phyloP scores from a whole-genome alignment of 2,797 vertebrate species.

The Apogon hyalosoma region DNA sequence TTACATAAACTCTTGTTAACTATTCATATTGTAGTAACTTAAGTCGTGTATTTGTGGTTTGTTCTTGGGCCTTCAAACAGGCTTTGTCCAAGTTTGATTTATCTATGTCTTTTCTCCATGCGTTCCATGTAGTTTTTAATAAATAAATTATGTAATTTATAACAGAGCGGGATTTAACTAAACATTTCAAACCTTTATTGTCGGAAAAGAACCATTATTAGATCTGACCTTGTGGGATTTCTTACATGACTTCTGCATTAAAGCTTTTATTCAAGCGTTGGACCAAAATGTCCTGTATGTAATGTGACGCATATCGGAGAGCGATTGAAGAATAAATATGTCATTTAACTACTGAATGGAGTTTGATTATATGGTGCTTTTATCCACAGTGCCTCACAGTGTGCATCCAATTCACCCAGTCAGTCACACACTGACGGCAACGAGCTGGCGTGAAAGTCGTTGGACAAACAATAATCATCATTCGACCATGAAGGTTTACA shows the following conservation, averaged over 20 bases:
- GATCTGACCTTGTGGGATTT: background rate
- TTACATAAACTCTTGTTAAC: too few relatives aligned
- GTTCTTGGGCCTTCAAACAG: too few relatives aligned
- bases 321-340: background rate
- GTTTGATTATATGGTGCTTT: slow-evolving; percentile 3
- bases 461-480: background rate
- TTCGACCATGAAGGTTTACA: background rate
- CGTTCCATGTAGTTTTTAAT: too few relatives aligned
- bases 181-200: too few relatives aligned
- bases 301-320: background rate
- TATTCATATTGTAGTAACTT: too few relatives aligned
- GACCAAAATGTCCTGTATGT: background rate
- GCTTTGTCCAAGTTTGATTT: too few relatives aligned
- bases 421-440: background rate
- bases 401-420: background rate
- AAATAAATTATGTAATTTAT: too few relatives aligned
- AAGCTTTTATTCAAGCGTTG: background rate
- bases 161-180: too few relatives aligned
- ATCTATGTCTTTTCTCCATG: too few relatives aligned
- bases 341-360: background rate
- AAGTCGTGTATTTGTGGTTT: too few relatives aligned
- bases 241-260: background rate
- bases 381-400: slow-evolving; percentile 2
- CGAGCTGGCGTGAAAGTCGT: too few relatives aligned
- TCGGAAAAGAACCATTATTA: too few relatives aligned